Evolutionary conservation across 2,888 invertebrate species (phyloP).

Genomic region (Cosmia pyralina): DNA sequence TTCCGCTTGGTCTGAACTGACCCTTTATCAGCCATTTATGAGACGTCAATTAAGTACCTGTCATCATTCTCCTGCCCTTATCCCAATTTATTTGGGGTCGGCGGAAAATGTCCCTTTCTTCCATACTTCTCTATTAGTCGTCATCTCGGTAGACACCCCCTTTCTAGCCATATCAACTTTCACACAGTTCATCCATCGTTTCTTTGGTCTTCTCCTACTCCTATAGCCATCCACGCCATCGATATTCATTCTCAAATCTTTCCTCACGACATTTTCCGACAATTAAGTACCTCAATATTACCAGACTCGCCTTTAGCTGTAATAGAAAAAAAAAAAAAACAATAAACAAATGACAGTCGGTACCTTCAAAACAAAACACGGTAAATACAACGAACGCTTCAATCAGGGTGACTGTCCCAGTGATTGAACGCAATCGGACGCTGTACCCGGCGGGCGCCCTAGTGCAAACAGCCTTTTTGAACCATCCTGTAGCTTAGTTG

Average conservation of each 20-base stretch:
- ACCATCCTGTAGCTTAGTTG: constrained; percentile 19
- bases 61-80: background rate
- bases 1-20: no score
- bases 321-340: constrained; percentile 7
- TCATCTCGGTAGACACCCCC: background rate
- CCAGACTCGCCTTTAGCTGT: background rate
- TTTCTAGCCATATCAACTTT: background rate
- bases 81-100: no score
- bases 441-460: constrained; percentile 43
- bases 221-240: background rate
- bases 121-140: background rate
- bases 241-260: no score
- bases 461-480: constrained; percentile 59
- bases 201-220: background rate
- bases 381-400: constrained; percentile 58
- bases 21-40: background rate
- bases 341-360: background rate
- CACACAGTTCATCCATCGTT: background rate
- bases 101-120: background rate
- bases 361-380: constrained; percentile 48
- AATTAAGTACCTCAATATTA: background rate
- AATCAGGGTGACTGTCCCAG: constrained; percentile 70
- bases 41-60: background rate
- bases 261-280: background rate
- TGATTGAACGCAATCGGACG: constrained; percentile 73